Conservation (phyloP, 2,797 vertebrate species). For the Telmatherina bonti region DNA sequence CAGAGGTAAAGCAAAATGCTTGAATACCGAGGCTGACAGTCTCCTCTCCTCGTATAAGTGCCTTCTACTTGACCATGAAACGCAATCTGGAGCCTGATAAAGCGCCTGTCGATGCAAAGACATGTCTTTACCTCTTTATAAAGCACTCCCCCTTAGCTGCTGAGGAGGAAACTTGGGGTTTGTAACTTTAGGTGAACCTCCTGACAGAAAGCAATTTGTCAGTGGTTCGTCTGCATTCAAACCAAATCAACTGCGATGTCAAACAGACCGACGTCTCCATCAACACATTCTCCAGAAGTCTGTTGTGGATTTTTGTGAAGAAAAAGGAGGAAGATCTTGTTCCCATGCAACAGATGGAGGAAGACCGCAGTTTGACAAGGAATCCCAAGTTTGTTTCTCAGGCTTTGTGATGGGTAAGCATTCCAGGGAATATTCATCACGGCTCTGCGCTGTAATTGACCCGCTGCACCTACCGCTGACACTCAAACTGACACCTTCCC, state of each 20-base stretch:
- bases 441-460: conserved; percentile 48
- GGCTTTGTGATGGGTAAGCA: conserved; percentile 23
- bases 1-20: conserved; percentile 9
- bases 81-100: conserved; percentile 71
- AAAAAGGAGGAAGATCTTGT: conserved; percentile 36
- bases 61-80: conserved; percentile 77
- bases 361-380: conserved; percentile 48
- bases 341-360: conserved; percentile 29
- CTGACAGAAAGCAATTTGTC: conserved; percentile 78
- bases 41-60: conserved; percentile 53
- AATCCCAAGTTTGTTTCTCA: conserved; percentile 25
- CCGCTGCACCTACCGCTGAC: conserved; percentile 26
- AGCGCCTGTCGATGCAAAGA: conserved; percentile 74
- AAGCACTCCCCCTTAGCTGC: conserved; percentile 57
- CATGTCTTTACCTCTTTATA: conserved; percentile 69
- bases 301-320: conserved; percentile 18
- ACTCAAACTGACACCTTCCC: conserved; percentile 37
- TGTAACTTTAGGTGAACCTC: conserved; percentile 71
- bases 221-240: conserved; percentile 80
- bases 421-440: conserved; percentile 51
- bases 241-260: conserved; percentile 52
- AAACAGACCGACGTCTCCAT: conserved; percentile 71
- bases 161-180: conserved; percentile 53
- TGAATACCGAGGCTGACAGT: conserved; percentile 52
- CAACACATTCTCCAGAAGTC: conserved; percentile 44